These are phyloP conservation scores for Stratiolaelaps scimitus DNA, from an alignment of 1,140 invertebrate genomes.

Conservation along the genomic window DNA sequence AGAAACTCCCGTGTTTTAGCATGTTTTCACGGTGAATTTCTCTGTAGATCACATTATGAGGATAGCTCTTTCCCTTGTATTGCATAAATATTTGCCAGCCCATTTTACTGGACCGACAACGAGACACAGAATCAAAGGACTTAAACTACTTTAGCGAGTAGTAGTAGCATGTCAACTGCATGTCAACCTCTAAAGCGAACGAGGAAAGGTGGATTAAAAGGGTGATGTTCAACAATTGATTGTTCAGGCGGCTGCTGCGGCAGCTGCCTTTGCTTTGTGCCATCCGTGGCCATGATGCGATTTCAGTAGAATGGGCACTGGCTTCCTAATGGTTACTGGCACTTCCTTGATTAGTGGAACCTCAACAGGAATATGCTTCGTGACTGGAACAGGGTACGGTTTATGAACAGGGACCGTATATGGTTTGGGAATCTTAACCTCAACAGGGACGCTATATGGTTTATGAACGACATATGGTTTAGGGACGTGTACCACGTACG, in stretches of 20 bases:
- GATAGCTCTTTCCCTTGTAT: too few relatives aligned
- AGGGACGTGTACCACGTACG: constrained; percentile 10
- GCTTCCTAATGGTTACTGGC: constrained; percentile 15
- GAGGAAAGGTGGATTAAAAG: too few relatives aligned
- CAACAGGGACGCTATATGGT: constrained; percentile 19
- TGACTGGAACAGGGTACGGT: constrained; percentile 13
- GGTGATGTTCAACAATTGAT: too few relatives aligned
- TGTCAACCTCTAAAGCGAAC: too few relatives aligned
- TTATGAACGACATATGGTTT: constrained; percentile 23
- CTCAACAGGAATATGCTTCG: constrained; percentile 23
- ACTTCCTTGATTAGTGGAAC: constrained; percentile 13
- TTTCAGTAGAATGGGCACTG: constrained; percentile 22
- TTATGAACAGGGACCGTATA: constrained; percentile 16
- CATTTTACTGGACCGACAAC: too few relatives aligned
- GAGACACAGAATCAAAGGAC: too few relatives aligned
- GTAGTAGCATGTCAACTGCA: too few relatives aligned
- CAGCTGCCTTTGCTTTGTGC: constrained; percentile 5
- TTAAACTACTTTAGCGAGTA: too few relatives aligned
- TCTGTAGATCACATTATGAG: too few relatives aligned
- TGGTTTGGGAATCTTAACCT: constrained; percentile 21
- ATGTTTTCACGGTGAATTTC: too few relatives aligned
- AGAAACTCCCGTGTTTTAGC: too few relatives aligned
- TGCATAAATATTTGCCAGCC: too few relatives aligned
- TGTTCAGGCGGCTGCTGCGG: background rate
- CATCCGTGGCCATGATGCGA: background rate